Percentiles rank a stretch among this genome's conserved stretches.
These are phyloP conservation scores for Zaprionus lachaisei DNA, from an alignment of 1,140 invertebrate genomes.

Conservation along the genomic window DNA sequence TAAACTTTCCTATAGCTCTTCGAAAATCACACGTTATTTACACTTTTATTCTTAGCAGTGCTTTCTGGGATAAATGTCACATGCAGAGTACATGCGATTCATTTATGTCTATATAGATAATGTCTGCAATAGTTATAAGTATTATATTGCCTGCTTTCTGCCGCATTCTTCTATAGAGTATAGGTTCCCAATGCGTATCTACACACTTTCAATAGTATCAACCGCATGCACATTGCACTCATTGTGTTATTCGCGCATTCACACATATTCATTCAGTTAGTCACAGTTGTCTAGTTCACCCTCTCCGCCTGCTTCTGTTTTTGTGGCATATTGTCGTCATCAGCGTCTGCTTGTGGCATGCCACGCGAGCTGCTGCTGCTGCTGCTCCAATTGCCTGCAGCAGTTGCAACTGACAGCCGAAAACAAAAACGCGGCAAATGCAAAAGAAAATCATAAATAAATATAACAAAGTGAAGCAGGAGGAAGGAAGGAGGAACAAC, in stretches of 20 bases:
- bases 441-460: conserved; percentile 41
- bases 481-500: conserved; percentile 5
- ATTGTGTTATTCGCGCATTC: conserved; percentile 25
- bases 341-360: conserved; percentile 49
- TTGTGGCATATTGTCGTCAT: conserved; percentile 36
- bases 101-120: no score
- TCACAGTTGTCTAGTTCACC: conserved; percentile 14
- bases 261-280: conserved; percentile 8
- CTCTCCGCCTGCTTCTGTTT: not conserved
- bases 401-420: conserved; percentile 33
- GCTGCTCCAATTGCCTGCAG: conserved; percentile 38
- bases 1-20: no score
- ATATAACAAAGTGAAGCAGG: conserved; percentile 7
- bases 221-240: not conserved
- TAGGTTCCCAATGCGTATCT: no score
- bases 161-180: no score
- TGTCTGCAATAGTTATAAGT: no score
- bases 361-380: conserved; percentile 17
- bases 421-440: conserved; percentile 29
- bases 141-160: no score
- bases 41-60: not conserved
- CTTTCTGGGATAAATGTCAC: no score
- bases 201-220: no score
- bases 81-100: no score
- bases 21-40: no score